phyloP scores from a whole-genome alignment of 1,140 invertebrate genomes.

The Lycorma delicatula region DNA sequence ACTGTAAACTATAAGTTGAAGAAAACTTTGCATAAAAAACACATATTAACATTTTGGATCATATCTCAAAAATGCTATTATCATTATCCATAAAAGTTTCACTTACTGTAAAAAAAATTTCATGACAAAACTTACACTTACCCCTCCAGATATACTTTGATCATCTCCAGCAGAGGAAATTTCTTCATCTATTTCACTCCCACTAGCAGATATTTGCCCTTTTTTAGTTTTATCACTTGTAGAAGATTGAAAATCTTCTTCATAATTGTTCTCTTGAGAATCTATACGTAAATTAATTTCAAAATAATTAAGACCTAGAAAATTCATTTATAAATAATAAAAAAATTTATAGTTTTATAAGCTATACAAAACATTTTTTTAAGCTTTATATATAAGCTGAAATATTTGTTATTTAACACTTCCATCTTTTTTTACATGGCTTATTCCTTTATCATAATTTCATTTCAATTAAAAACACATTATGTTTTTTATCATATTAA shows the following conservation, averaged over 20 bases:
- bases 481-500: too few species aligned
- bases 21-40: background rate
- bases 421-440: background rate
- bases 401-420: background rate
- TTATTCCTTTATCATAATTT: background rate
- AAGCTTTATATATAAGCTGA: background rate
- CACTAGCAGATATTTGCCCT: conserved; percentile 27
- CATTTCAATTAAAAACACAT: too few species aligned
- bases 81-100: background rate
- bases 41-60: background rate
- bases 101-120: background rate
- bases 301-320: conserved; percentile 9
- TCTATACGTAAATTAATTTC: conserved; percentile 28
- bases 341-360: background rate
- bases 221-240: conserved; percentile 39
- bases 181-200: conserved; percentile 25
- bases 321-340: conserved; percentile 9
- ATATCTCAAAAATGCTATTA: background rate
- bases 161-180: conserved; percentile 8
- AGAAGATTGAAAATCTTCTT: conserved; percentile 41
- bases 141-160: conserved; percentile 5
- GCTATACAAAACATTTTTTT: background rate
- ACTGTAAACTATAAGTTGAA: background rate
- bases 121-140: background rate
- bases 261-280: conserved; percentile 38